Evolutionary conservation across 2,113 vertebrate genomes (phyloP).

Genomic region (Turdus rufiventris): DNA sequence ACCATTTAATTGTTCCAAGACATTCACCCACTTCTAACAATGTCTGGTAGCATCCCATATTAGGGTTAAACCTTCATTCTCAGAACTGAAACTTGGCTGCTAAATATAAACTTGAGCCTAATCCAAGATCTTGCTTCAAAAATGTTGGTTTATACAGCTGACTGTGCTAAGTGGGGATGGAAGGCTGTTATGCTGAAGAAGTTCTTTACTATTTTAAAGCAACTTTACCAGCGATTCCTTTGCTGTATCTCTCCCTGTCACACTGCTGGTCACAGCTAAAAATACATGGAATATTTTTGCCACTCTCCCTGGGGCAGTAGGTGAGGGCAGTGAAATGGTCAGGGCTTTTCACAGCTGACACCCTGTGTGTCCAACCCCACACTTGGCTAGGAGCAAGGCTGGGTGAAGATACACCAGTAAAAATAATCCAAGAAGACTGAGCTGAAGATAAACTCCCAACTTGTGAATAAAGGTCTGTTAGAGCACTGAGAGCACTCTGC

Average conservation of each 20-base stretch:
- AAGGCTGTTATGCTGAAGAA: slow-evolving; percentile 36
- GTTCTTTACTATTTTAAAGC: slow-evolving; percentile 40
- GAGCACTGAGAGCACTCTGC: neutral
- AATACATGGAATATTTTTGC: neutral
- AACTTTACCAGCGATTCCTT: neutral
- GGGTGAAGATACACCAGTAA: neutral
- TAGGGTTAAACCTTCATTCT: slow-evolving; percentile 29
- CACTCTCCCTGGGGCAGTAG: neutral
- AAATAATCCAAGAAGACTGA: neutral
- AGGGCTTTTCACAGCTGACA: neutral
- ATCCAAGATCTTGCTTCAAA: slow-evolving; percentile 36
- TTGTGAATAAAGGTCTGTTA: neutral
- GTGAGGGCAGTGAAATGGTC: neutral
- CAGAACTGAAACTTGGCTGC: slow-evolving; percentile 15
- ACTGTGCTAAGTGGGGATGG: slow-evolving; percentile 7
- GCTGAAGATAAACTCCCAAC: neutral
- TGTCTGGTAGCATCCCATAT: neutral
- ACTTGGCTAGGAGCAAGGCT: neutral
- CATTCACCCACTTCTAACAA: neutral
- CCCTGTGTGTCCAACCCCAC: neutral
- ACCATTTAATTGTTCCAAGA: neutral
- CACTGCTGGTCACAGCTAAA: neutral
- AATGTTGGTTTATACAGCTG: slow-evolving; percentile 43
- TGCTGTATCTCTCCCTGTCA: neutral
- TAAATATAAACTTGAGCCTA: slow-evolving; percentile 38